Base-by-base conservation (phyloP, 2,888 invertebrate genomes). In the Pachydiplax longipennis region DNA sequence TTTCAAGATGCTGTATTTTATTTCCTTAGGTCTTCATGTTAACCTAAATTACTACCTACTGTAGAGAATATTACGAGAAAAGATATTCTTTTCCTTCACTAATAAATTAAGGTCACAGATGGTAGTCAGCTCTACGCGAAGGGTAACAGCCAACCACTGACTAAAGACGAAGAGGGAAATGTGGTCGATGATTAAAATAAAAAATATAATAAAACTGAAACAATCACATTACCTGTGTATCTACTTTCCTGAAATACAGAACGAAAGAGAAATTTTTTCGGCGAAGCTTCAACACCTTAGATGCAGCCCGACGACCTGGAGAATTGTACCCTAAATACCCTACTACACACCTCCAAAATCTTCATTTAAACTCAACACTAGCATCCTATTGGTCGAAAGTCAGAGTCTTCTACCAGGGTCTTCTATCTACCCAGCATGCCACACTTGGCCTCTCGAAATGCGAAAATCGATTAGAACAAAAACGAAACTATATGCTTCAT, bases 341-440 rank as follows among this genome's bases (percentile, higher is more conserved):
- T 91, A 91, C 91, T 91, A 91, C 91, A 91, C 91, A 92, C 91
- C 91, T 92, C 91, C 91, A 87, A 87, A 87, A 87, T 91, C 91
- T 91, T 91, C 92, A 91, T 92, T 91, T 91, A 92, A 92, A 92
- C 91, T 90, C 87, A 91, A 91, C 90, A 91, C 92, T 91, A 92
- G 92, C 91, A 92, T 92, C 91, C 92, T 91, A 94, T 93, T 93
- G 93, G 93, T 92, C 93, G 92, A 91, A 83, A 82, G 90, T 91
- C 92, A 94, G 94, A 93, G 94, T 93, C 93, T 92, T 94, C 94
- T 94, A 94, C 93, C 94, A 94, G 94, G 93, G 94, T 93, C 93
- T 93, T 94, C 94, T 94, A 94, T 94, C 94, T 92, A 91, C 93
- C 94, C 94, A 92, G 91, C 92, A 93, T 94, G 93, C 94, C 92